phyloP scores from a whole-genome alignment of 2,888 invertebrate genomes.

The Drosophila ustulata region DNA sequence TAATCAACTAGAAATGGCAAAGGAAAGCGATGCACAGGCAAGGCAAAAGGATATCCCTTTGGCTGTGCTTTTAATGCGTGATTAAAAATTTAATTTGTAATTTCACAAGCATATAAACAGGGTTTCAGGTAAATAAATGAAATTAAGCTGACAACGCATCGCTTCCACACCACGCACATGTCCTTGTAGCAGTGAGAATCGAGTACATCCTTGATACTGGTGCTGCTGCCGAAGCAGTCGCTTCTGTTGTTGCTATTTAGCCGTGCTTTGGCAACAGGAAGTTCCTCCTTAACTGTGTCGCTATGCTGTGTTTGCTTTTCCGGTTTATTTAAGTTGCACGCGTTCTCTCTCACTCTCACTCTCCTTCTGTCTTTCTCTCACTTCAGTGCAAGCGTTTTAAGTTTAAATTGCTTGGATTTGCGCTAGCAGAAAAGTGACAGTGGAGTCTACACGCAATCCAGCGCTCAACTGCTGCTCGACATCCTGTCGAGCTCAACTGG shows the following conservation, averaged over 20 bases:
- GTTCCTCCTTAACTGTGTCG: constrained; percentile 80
- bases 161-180: constrained; percentile 28
- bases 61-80: constrained; percentile 55
- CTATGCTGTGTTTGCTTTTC: constrained; percentile 75
- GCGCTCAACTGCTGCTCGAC: constrained; percentile 16
- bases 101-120: constrained; percentile 77
- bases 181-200: constrained; percentile 38
- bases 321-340: constrained; percentile 79
- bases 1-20: constrained; percentile 68
- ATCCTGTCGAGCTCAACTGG: constrained; percentile 33
- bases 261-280: constrained; percentile 65
- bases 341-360: constrained; percentile 45
- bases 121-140: constrained; percentile 78
- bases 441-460: constrained; percentile 28
- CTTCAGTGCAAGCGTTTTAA: constrained; percentile 70
- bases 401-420: constrained; percentile 75
- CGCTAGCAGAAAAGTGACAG: constrained; percentile 47
- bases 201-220: constrained; percentile 42
- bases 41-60: constrained; percentile 34
- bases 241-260: constrained; percentile 54
- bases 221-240: constrained; percentile 16
- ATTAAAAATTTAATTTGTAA: constrained; percentile 82
- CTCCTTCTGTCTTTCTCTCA: background rate
- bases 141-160: constrained; percentile 66
- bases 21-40: constrained; percentile 19